Percentiles rank a stretch among this genome's conserved stretches.
Evolutionary conservation across 1,140 invertebrate species (phyloP).

Genomic region (Drosophila carrolli): DNA sequence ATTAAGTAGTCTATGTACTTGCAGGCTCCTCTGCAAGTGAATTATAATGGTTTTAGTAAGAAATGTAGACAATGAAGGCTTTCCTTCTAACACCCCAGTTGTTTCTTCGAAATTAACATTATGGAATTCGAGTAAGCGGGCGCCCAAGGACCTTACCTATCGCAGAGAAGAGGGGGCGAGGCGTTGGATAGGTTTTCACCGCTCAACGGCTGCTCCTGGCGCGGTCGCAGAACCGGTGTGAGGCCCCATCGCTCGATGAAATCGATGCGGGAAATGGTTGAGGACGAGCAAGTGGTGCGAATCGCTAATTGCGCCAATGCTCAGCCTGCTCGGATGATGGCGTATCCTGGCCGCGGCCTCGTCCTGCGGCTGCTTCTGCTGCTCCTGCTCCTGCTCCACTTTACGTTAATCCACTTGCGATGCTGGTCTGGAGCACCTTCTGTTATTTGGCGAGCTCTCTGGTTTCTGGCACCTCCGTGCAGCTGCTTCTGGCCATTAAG

Average conservation of each 20-base stretch:
- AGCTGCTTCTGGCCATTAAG: slow-evolving; percentile 38
- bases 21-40: too few species aligned
- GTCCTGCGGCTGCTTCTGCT: neutral
- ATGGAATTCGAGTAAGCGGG: neutral
- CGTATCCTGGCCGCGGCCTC: slow-evolving; percentile 9
- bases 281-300: slow-evolving; percentile 78
- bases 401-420: slow-evolving; percentile 19
- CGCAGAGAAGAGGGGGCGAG: slow-evolving; percentile 84
- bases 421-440: slow-evolving; percentile 12
- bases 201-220: slow-evolving; percentile 91
- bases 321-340: slow-evolving; percentile 31
- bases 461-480: slow-evolving; percentile 15
- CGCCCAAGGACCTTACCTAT: slow-evolving; percentile 72
- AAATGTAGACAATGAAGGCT: neutral
- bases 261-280: slow-evolving; percentile 97
- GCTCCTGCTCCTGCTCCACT: slow-evolving; percentile 8
- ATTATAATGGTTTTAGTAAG: too few species aligned
- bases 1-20: too few species aligned
- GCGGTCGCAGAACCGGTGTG: slow-evolving; percentile 96
- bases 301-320: slow-evolving; percentile 75
- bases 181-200: slow-evolving; percentile 84
- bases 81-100: neutral
- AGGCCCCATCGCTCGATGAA: slow-evolving; percentile 98
- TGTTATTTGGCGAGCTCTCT: slow-evolving; percentile 16
- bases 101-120: neutral